These are phyloP conservation scores for Pomacea maculata DNA, from an alignment of 1,140 invertebrate species.

Conservation along the genomic window DNA sequence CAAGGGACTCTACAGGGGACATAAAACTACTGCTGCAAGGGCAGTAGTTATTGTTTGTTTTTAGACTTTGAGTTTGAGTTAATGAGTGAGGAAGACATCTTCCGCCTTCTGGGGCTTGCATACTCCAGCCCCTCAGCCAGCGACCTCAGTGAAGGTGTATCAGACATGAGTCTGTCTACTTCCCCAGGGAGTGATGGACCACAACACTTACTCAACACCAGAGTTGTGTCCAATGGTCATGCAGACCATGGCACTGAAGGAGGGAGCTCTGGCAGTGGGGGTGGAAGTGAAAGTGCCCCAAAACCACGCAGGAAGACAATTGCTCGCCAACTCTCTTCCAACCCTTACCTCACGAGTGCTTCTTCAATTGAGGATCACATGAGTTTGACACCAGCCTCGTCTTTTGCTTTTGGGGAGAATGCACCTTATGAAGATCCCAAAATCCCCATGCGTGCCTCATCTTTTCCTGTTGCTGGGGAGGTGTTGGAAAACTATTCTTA, in stretches of 20 bases:
- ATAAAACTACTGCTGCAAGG: neutral
- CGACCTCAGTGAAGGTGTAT: slow-evolving; percentile 30
- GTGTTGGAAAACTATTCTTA: slow-evolving; percentile 3
- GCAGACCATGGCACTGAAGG: neutral
- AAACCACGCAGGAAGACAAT: slow-evolving; percentile 22
- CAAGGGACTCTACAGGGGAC: neutral
- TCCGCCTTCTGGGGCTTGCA: slow-evolving; percentile 12
- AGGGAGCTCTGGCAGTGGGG: neutral
- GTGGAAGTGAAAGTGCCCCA: neutral
- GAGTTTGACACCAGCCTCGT: slow-evolving; percentile 16
- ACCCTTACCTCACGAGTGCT: slow-evolving; percentile 30
- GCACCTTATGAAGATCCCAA: slow-evolving; percentile 1
- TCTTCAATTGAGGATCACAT: slow-evolving; percentile 27
- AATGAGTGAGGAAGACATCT: slow-evolving; percentile 20
- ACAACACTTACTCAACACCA: neutral
- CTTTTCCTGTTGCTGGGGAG: neutral
- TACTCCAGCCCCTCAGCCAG: slow-evolving; percentile 25
- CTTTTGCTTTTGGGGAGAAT: slow-evolving; percentile 27
- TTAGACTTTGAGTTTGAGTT: neutral
- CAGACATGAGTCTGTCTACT: slow-evolving; percentile 39
- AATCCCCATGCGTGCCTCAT: neutral
- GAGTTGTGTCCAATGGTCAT: slow-evolving; percentile 4
- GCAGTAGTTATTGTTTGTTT: neutral
- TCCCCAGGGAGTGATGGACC: slow-evolving; percentile 35
- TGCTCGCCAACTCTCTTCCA: slow-evolving; percentile 30